Evolutionary conservation across 2,888 invertebrate genomes (phyloP), one percentile per base, ranked within the genome.

Genomic region (Elegia similella): DNA sequence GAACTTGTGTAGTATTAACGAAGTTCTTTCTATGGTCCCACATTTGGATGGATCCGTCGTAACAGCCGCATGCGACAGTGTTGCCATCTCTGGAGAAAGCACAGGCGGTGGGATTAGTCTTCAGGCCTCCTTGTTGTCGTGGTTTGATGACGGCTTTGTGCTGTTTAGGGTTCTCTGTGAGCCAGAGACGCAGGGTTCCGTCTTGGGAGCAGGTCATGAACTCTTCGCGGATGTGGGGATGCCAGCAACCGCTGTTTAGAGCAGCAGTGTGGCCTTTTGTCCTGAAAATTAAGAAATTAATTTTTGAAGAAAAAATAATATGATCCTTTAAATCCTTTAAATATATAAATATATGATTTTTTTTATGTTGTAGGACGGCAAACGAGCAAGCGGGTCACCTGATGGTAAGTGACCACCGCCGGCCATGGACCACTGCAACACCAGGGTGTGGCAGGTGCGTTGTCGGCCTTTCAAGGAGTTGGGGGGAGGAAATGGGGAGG

Each of bases 241-340:
- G 98, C 98, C 99, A 99, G 76, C 95, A 95, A 0, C 99, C 97
- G 55, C 95, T 94, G 71, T 98, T 97, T 5, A 99, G 84, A 32
- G 97, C 95, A 0, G 98, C 97, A 0, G 97, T 96, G 81, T 99
- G 99, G 0, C 99, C 99, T 80, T 97, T 98, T 0, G 98, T 98
- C 62, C 89, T 89, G 76, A 1, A 76, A 75, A 34, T 16, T 30
- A 60, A 29, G 29, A 42, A 16, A 7, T 15, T 17, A n/a, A n/a
- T n/a, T n/a, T n/a, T n/a, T n/a, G n/a, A n/a, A n/a, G n/a, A n/a
- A n/a, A n/a, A n/a, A n/a, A n/a, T n/a, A n/a, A n/a, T n/a, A n/a
- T n/a, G n/a, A n/a, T n/a, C n/a, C n/a, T n/a, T n/a, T n/a, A n/a
- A n/a, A n/a, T n/a, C n/a, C n/a, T n/a, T n/a, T n/a, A n/a, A n/a